Conservation (phyloP, 2,888 invertebrate genomes). For the Andrena fulva region DNA sequence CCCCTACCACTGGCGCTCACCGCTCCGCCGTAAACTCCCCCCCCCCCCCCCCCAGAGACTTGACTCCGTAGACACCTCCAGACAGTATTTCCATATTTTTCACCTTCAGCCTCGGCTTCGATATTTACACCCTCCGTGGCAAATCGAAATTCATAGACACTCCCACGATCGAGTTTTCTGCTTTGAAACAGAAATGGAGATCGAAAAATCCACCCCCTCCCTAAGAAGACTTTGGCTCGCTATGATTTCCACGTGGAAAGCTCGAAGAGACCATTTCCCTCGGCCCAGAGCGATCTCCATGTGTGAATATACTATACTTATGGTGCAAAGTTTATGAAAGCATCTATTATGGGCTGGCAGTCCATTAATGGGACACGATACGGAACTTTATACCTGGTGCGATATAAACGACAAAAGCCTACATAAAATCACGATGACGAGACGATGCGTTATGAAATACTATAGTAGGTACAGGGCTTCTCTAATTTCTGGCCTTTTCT, state of each 20-base stretch:
- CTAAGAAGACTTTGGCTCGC: no score
- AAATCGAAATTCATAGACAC: conserved; percentile 65
- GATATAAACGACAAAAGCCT: conserved; percentile 75
- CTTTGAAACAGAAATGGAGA: not conserved
- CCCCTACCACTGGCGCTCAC: conserved; percentile 32
- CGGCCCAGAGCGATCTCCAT: no score
- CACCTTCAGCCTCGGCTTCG: conserved; percentile 57
- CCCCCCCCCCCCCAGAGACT: conserved; percentile 70
- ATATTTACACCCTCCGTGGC: conserved; percentile 57
- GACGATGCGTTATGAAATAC: conserved; percentile 11
- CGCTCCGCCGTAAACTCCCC: conserved; percentile 70
- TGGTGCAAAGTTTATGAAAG: not conserved
- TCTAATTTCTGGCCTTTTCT: conserved; percentile 51
- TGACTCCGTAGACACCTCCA: conserved; percentile 51
- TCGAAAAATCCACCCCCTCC: not conserved
- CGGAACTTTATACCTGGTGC: conserved; percentile 82
- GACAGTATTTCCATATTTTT: conserved; percentile 58
- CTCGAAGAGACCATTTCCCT: no score
- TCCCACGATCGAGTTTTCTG: conserved; percentile 52
- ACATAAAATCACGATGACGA: conserved; percentile 72
- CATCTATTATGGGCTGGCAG: conserved; percentile 23
- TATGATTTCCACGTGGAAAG: not conserved
- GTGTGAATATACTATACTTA: no score
- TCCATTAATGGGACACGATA: conserved; percentile 79
- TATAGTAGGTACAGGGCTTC: conserved; percentile 16